Conservation (phyloP, 53 echinoderm and acorn worm species). For the Crossaster papposus region DNA sequence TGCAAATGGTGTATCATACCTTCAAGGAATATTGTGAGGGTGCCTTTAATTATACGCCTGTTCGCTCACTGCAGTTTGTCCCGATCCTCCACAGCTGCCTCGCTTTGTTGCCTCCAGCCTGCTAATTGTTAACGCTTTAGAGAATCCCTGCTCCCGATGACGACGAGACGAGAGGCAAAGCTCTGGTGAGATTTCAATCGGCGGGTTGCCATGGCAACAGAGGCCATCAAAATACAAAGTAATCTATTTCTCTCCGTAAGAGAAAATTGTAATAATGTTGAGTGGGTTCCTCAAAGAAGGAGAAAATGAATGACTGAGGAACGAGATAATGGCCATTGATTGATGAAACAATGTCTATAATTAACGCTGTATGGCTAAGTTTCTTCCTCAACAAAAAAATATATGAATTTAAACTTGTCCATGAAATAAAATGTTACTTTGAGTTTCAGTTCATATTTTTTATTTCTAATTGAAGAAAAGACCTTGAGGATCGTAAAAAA, state of each 20-base stretch:
- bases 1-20: no score
- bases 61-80: not conserved
- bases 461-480: no score
- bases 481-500: no score
- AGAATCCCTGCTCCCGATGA: not conserved
- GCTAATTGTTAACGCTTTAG: constrained; percentile 38
- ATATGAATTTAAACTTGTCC: no score
- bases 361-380: not conserved
- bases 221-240: not conserved
- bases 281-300: not conserved
- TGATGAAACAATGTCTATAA: not conserved
- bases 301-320: not conserved
- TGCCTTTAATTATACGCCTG: not conserved
- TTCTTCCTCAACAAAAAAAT: no score
- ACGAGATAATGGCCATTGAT: not conserved
- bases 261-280: not conserved
- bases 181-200: constrained; percentile 21
- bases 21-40: not conserved
- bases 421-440: no score
- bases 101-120: not conserved
- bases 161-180: not conserved
- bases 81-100: not conserved
- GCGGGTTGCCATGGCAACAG: constrained; percentile 30
- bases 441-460: no score
- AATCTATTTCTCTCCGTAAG: not conserved